Base-by-base conservation (phyloP, 2,888 invertebrate species). In the Entomobrya proxima region DNA sequence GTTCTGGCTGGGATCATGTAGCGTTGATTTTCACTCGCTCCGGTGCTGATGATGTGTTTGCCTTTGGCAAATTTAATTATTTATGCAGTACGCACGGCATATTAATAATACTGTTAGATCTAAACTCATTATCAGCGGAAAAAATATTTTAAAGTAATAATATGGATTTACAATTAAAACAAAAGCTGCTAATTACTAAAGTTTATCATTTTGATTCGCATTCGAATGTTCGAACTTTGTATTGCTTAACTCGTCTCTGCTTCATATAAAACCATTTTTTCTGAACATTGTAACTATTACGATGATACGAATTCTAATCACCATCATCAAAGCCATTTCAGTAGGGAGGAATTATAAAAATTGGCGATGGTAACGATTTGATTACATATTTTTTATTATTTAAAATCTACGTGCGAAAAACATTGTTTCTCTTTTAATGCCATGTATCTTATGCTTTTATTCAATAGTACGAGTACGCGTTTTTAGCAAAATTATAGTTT, bases 61-160 rank as follows among this genome's bases (percentile, higher is more conserved):
- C 81, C 64, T 44, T 50, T 61, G 81, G 81, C 81, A 75, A 81
- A 69, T 55, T 72, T 35, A 50, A 80, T 80, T 80, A 67, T 9
- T n/a, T 50, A 79, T 79, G 64, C 78, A 32, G 32, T n/a, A 30
- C 80, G 72, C 76, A 76, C 55, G n/a, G 44, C 61, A 55, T 69
- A 69, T 55, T 37, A 24, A 58, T 5, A n/a, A 35, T 7, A 30
- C 52, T 32, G 30, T 44, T 30, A 7, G 9, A 7, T 50, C 9
- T 52, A 27, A 27, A 11, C 27, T 35, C 35, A 64, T 35, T 35
- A 64, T 35, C 1, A 35, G n/a, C 35, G n/a, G 2, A 32, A 13
- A 47, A 7, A 74, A 50, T 18, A 9, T n/a, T 74, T 47, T 30
- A 9, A 75, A 15, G 15, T 64, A 18, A 32, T 52, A 52, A 30